Conservation (phyloP, 2,888 invertebrate species). For the Sinohyriopsis cumingii region DNA sequence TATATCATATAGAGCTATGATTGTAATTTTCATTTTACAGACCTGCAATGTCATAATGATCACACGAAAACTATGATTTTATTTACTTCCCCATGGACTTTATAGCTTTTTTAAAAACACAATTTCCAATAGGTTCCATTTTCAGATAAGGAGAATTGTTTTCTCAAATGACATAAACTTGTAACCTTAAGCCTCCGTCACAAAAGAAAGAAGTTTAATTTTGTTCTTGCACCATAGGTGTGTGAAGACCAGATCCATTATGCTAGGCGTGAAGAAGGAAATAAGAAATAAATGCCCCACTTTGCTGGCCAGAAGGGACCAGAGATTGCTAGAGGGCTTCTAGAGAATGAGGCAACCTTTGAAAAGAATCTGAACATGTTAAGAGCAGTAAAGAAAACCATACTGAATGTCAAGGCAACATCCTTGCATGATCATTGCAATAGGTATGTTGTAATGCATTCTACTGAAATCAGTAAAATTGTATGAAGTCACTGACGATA, state of each 20-base stretch:
- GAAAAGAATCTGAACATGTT: constrained; percentile 78
- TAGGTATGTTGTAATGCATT: constrained; percentile 48
- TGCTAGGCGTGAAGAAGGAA: constrained; percentile 82
- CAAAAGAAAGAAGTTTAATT: too few species aligned
- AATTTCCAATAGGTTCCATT: too few species aligned
- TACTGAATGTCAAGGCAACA: constrained; percentile 72
- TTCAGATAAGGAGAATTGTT: too few species aligned
- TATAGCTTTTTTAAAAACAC: too few species aligned
- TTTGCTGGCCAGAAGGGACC: constrained; percentile 81
- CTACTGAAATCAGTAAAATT: neutral
- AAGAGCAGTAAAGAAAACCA: constrained; percentile 76
- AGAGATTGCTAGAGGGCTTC: constrained; percentile 70
- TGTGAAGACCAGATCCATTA: constrained; percentile 92
- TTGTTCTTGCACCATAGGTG: constrained; percentile 74
- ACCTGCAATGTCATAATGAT: too few species aligned
- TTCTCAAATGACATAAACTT: too few species aligned
- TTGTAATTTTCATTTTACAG: too few species aligned
- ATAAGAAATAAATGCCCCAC: constrained; percentile 80
- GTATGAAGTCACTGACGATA: neutral
- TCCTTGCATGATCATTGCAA: constrained; percentile 85
- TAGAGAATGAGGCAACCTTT: constrained; percentile 83
- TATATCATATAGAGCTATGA: too few species aligned
- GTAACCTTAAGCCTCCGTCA: too few species aligned
- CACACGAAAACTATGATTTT: too few species aligned
- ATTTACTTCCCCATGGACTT: too few species aligned